A percentile compares a stretch with the other conserved stretches of the same genome.
phyloP scores from a whole-genome alignment of 2,888 invertebrate genomes.

The Erynnis tages region DNA sequence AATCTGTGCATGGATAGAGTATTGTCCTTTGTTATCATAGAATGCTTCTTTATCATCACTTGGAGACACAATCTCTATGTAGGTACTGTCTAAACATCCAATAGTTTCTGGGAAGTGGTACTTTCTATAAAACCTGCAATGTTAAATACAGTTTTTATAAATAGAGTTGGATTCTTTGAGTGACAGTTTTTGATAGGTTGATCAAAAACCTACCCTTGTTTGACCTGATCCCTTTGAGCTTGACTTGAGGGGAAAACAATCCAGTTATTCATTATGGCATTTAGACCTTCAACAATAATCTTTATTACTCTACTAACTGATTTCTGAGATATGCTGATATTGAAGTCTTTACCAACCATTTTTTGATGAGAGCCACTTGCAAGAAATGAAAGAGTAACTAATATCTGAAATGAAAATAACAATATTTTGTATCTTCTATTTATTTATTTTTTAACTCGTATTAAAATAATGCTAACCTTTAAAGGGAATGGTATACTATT shows the following conservation, averaged over 20 bases:
- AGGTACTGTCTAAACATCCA: slow-evolving; percentile 55
- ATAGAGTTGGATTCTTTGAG: too few species aligned
- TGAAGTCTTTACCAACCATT: slow-evolving; percentile 53
- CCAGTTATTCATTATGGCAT: slow-evolving; percentile 49
- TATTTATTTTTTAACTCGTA: too few species aligned
- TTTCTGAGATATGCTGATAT: slow-evolving; percentile 55
- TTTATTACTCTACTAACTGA: slow-evolving; percentile 57
- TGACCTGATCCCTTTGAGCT: slow-evolving; percentile 47
- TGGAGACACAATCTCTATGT: slow-evolving; percentile 56
- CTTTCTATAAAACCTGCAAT: slow-evolving; percentile 52
- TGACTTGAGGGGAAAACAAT: slow-evolving; percentile 48
- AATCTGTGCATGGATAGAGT: slow-evolving; percentile 58
- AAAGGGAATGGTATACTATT: slow-evolving; percentile 59
- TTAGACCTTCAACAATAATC: slow-evolving; percentile 53
- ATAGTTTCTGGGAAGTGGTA: slow-evolving; percentile 60
- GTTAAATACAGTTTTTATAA: neutral
- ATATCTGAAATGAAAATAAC: slow-evolving; percentile 42
- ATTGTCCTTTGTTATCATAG: slow-evolving; percentile 54
- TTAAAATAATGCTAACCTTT: slow-evolving; percentile 42
- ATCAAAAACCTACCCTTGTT: slow-evolving; percentile 49
- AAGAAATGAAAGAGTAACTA: slow-evolving; percentile 55
- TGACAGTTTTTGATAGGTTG: too few species aligned
- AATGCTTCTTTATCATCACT: slow-evolving; percentile 61
- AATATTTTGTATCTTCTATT: neutral
- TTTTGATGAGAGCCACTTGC: slow-evolving; percentile 57